These are phyloP conservation scores for Hyalella azteca DNA, from an alignment of 2,888 invertebrate genomes.

Conservation along the genomic window DNA sequence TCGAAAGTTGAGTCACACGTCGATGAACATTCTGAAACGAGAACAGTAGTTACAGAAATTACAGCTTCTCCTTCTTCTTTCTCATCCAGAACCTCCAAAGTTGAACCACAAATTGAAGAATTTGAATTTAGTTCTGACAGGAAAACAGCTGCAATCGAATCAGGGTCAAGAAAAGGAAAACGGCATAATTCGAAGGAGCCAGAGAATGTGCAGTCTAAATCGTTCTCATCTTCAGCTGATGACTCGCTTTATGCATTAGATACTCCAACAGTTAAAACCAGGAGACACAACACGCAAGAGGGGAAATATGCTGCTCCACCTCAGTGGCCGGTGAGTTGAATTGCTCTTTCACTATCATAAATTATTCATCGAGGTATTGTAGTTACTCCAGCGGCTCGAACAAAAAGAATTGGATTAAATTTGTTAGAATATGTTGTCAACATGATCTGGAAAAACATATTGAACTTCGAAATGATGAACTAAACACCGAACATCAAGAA, in stretches of 20 bases:
- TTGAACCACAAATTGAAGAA: background rate
- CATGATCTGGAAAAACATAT: no score
- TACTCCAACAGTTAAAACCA: background rate
- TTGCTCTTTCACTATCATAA: no score
- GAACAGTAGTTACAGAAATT: background rate
- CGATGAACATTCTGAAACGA: background rate
- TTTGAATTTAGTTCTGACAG: background rate
- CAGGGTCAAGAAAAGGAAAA: background rate
- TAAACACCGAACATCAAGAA: no score
- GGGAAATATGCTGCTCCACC: background rate
- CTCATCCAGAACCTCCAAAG: background rate
- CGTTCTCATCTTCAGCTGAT: background rate
- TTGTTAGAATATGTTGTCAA: no score
- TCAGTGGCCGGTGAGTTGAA: conserved; percentile 25
- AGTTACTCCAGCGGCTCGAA: no score
- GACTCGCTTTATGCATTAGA: background rate
- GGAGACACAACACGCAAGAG: background rate
- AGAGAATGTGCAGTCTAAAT: background rate
- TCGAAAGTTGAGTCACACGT: background rate
- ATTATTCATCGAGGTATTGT: no score
- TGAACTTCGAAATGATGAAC: no score
- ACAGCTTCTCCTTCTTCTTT: background rate
- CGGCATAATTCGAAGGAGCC: background rate
- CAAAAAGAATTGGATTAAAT: no score
- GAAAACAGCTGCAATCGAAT: background rate